These are phyloP conservation scores for Nannoperca obscura DNA, from an alignment of 2,797 vertebrate species.

Conservation along the genomic window DNA sequence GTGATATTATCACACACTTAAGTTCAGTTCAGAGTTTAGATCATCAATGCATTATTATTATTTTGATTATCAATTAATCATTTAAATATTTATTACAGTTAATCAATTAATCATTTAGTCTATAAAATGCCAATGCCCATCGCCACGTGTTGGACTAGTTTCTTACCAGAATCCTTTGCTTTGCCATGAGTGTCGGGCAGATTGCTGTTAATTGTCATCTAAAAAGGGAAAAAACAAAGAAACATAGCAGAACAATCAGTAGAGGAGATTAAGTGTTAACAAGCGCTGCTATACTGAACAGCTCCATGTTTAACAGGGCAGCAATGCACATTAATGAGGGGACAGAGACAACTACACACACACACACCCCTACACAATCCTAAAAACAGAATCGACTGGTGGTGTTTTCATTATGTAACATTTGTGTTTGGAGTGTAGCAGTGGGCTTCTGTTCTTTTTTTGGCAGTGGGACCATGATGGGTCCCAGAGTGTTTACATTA, in stretches of 20 bases:
- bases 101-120: neutral
- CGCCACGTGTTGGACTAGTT: neutral
- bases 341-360: constrained; percentile 29
- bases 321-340: constrained; percentile 33
- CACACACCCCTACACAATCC: constrained; percentile 23
- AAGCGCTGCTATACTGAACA: neutral
- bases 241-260: constrained; percentile 27
- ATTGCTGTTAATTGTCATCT: constrained; percentile 60
- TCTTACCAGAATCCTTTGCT: constrained; percentile 78
- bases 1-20: constrained; percentile 19
- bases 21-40: neutral
- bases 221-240: constrained; percentile 44
- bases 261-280: constrained; percentile 34
- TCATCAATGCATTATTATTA: neutral
- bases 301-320: constrained; percentile 30
- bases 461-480: constrained; percentile 58
- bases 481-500: constrained; percentile 75
- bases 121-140: neutral
- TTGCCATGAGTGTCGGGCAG: constrained; percentile 54
- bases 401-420: constrained; percentile 74
- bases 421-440: constrained; percentile 57
- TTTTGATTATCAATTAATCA: constrained; percentile 2
- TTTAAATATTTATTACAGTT: neutral
- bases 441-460: constrained; percentile 72
- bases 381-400: constrained; percentile 40